Conservation (phyloP, 1,140 invertebrate genomes). For the Cotesia chilonis region DNA sequence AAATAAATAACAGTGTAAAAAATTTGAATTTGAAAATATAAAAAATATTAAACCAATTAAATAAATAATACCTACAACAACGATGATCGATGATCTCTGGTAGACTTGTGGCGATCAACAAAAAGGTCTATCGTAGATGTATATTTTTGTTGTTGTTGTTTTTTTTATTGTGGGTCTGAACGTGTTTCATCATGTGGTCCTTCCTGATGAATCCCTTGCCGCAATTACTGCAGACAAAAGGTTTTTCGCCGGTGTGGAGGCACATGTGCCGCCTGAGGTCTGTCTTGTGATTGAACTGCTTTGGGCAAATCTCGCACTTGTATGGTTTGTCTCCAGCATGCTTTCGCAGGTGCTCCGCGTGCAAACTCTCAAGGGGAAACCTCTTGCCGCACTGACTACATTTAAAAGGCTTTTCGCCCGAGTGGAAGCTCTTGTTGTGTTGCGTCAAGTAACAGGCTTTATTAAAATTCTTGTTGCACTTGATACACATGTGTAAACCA, state of each 20-base stretch:
- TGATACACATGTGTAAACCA: conserved; percentile 77
- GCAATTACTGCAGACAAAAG: conserved; percentile 82
- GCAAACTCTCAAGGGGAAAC: conserved; percentile 74
- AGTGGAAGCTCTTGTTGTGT: conserved; percentile 89
- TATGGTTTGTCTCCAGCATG: conserved; percentile 87
- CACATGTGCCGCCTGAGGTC: conserved; percentile 89
- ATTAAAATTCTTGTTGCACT: conserved; percentile 86
- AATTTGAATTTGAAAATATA: not conserved
- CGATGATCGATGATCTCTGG: not conserved
- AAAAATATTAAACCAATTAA: not conserved
- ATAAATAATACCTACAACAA: not conserved
- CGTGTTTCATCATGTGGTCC: conserved; percentile 94
- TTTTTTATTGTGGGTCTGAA: conserved; percentile 80
- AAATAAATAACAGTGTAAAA: too few species aligned
- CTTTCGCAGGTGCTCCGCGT: conserved; percentile 77
- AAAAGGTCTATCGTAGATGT: conserved; percentile 38
- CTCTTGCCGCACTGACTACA: conserved; percentile 86
- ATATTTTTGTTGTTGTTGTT: conserved; percentile 41
- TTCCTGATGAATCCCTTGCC: conserved; percentile 91
- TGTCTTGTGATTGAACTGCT: conserved; percentile 91
- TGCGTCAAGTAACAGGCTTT: conserved; percentile 88
- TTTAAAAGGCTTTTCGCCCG: conserved; percentile 85
- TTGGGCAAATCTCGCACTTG: conserved; percentile 87
- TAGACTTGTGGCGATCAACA: conserved; percentile 26
- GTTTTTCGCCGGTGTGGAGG: conserved; percentile 83